Evolutionary conservation across 2,113 vertebrate genomes (phyloP), one percentile per base, ranked within the genome.

Genomic region (Pteronura brasiliensis): DNA sequence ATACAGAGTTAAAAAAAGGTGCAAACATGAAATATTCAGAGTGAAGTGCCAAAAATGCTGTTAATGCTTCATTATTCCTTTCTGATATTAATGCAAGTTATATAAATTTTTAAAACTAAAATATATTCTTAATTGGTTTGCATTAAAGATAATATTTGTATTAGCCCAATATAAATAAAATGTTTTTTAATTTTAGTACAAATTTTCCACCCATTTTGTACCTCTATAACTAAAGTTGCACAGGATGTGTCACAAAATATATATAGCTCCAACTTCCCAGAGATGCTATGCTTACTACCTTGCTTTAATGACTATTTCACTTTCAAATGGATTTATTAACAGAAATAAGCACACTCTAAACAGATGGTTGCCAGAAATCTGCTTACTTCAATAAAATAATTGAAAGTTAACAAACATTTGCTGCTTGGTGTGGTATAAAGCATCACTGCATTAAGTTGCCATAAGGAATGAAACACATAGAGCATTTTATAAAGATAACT

Each of bases 311-410:
- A 84, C 90, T 96, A 95, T 97, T 98, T 98, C 97, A 98, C 94
- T 98, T 98, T 98, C 84, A 98, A 98, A 97, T 96, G 63, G 72
- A 61, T 47, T 0, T 44, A 98, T 98, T 97, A 98, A 88, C 59
- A 98, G 93, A 96, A 97, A 95, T 74, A 90, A 97, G 69, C 86
- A 97, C 39, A 6, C 18, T 96, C 79, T 89, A 98, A 99, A 94
- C 97, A 98, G 97, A 98, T 83, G 61, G 94, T 92, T 98, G 93
- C 98, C 96, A 98, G 96, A 98, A 98, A 98, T 98, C 59, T 98
- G 97, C 92, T 98, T 99, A 98, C 97, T 83, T 93, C 76, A 0
- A 31, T 97, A 97, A 97, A 95, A 83, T 87, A 98, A 95, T 2
- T 94, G 96, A 96, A 79, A 97, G 88, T 96, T 97, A 52, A 84